Base-by-base conservation (phyloP, 2,113 vertebrate genomes). In the Xenopus laevis region DNA sequence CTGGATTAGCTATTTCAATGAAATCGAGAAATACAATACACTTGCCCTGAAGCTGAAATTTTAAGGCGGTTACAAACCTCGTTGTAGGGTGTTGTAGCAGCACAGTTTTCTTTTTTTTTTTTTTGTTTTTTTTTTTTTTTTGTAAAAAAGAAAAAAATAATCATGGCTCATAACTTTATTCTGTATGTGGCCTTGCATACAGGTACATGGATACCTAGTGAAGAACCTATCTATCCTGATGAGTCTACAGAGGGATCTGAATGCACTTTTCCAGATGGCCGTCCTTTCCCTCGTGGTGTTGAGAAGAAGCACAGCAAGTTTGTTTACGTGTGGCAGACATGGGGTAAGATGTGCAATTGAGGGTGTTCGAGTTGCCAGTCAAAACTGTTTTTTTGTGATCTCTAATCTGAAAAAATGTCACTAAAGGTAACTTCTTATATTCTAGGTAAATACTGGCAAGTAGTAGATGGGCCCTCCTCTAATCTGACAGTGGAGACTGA, bases 321-420 rank as follows among this genome's bases (percentile, higher is more conserved):
- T 23, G 90, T 98, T 79, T 98, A 93, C 59, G 95, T 98, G 72
- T 98, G 95, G 95, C 95, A 95, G 86, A 90, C 92, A 0, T 92
- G 88, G 92, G 95, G 96, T 97, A 85, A 92, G 89, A 27, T 45
- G 0, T 1, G 40, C n/a, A 46, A 4, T 17, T 40, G 5, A 15
- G 11, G 47, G 9, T 47, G 3, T 47, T n/a, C n/a, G 30, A 40
- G 33, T 40, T 6, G 8, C 33, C 33, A 40, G 33, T 40, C 33
- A 40, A 9, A 6, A 40, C 33, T 33, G 30, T 6, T 40, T 40
- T 1, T 40, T 40, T 40, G 33, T 40, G 33, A 40, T 40, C 0
- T 40, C 33, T 40, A 1, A 40, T 40, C 33, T 40, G 33, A 40
- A 40, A 40, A 40, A 40, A 40, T 40, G 33, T 6, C 33, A 40